Conservation (phyloP, 2,888 invertebrate species). For the Linnaemya tessellans region DNA sequence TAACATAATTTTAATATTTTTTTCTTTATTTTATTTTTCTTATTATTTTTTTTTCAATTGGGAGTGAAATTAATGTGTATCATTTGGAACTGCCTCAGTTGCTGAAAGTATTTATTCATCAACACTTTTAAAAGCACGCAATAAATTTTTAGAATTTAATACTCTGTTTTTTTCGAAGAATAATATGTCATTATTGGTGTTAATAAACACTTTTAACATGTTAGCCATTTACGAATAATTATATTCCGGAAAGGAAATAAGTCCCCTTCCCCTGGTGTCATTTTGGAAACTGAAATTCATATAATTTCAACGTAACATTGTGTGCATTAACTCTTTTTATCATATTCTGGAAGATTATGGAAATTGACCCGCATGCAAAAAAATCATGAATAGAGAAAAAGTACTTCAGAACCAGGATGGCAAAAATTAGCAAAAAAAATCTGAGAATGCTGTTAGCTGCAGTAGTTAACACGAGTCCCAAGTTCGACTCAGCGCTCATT, state of each 20-base stretch:
- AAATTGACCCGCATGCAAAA: too few species aligned
- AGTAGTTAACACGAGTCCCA: too few species aligned
- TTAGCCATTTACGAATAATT: not conserved
- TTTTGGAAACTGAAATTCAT: too few species aligned
- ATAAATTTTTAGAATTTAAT: constrained; percentile 5
- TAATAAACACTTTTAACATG: not conserved
- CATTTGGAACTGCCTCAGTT: constrained; percentile 1
- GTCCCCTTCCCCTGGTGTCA: too few species aligned
- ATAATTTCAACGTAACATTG: too few species aligned
- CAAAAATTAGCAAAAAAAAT: too few species aligned
- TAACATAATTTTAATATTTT: not conserved
- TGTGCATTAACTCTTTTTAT: too few species aligned
- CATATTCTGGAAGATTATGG: too few species aligned
- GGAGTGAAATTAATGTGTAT: constrained; percentile 52
- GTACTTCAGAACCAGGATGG: too few species aligned
- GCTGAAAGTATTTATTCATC: constrained; percentile 5
- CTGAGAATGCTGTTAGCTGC: too few species aligned
- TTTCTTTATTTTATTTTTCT: not conserved
- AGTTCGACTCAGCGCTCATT: too few species aligned
- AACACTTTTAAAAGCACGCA: not conserved
- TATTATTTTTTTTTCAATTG: constrained; percentile 18
- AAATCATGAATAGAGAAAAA: too few species aligned
- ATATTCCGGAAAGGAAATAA: not conserved
- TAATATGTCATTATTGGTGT: not conserved
- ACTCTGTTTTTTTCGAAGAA: not conserved